Base-by-base conservation (phyloP, 1,140 invertebrate genomes). In the Wasmannia auropunctata region DNA sequence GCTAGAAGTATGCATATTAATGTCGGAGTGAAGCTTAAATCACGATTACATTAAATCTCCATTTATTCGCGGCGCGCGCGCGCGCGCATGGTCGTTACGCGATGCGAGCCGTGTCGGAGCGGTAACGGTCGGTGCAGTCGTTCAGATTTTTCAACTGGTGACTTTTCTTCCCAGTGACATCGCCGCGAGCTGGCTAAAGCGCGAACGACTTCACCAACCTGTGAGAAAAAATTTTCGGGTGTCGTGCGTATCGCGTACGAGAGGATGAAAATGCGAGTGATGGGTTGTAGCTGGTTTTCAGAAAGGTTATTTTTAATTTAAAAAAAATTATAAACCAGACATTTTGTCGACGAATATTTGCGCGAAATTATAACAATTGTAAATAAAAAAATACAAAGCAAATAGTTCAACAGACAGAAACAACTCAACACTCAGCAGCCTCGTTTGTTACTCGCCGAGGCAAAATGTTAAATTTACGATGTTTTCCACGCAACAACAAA, bases 21-120 rank as follows among this genome's bases (percentile, higher is more conserved):
- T 49, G 40, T 63, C 28, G 8, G n/a, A 22, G 16, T 10, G 22
- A n/a, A 43, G 46, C 5, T 80, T 80, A 54, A 80, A 80, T 80
- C 43, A 80, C 60, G 63, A 80, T 80, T 80, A 80, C 77, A 80
- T 69, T 80, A 80, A 80, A 80, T 80, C 43, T 34, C 75, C 77
- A 80, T 80, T 84, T 75, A 49, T 62, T 60, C 22, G n/a, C 25
- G 22, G 56, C 34, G n/a, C 49, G 37, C 51, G 49, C 76, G 34
- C 43, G 43, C 43, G 25, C 43, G 43, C 43, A 19, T 16, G 31
- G 31, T 75, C 72, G 56, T 84, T 84, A 76, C 51, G 25, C 40
- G 37, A 25, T 25, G 80, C 37, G 25, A 75, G 51, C 7, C 28
- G 60, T 37, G 62, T 80, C 62, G 46, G 31, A 40, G 19, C n/a